Evolutionary conservation across 2,113 vertebrate genomes (phyloP).

Genomic region (Spilogale gracilis): DNA sequence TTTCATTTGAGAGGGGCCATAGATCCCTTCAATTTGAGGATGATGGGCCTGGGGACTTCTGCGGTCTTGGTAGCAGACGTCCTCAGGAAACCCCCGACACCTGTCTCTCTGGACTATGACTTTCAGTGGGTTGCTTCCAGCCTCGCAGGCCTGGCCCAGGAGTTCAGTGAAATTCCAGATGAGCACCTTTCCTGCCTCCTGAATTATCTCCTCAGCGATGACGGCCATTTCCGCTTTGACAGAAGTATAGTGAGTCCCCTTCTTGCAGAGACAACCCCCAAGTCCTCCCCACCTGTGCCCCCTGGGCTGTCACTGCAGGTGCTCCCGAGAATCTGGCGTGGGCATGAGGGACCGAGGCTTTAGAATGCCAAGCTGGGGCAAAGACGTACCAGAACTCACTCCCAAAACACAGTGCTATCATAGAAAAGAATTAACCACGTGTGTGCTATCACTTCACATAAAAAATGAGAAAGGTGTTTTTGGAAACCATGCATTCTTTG

Average conservation of each 20-base stretch:
- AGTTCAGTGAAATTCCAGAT: background rate
- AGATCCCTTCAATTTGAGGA: background rate
- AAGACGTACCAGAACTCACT: background rate
- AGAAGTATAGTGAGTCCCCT: background rate
- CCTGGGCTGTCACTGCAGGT: no score
- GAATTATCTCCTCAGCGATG: background rate
- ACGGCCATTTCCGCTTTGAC: background rate
- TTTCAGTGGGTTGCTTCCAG: background rate
- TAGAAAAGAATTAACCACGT: background rate
- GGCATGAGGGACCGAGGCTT: background rate
- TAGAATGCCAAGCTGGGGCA: rapidly evolving
- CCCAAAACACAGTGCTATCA: background rate
- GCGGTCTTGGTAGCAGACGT: no score
- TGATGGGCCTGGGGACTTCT: background rate
- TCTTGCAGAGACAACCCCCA: background rate
- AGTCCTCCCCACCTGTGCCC: no score
- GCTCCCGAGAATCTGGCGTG: background rate
- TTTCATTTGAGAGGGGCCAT: background rate
- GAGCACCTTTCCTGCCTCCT: background rate
- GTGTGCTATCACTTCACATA: background rate
- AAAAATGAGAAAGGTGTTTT: background rate
- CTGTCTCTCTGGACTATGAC: background rate
- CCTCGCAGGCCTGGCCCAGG: background rate
- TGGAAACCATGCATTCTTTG: background rate
- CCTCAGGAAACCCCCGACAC: background rate